These are phyloP conservation scores for Epicampocera succincta DNA, from an alignment of 2,888 invertebrate genomes.

Conservation along the genomic window DNA sequence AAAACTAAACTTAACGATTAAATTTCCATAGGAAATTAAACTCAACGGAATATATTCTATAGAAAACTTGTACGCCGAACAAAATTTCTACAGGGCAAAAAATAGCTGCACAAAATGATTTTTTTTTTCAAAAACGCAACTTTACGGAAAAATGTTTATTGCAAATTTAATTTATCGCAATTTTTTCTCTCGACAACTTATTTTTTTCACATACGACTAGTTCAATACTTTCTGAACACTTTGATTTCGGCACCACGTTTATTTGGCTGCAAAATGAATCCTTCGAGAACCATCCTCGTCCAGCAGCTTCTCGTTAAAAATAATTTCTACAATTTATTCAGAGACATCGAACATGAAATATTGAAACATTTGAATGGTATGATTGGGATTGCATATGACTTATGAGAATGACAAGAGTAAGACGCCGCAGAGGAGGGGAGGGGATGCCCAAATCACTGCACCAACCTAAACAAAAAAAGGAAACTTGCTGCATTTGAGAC, in stretches of 20 bases:
- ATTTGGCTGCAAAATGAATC: not conserved
- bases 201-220: too few species aligned
- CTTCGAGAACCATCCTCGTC: not conserved
- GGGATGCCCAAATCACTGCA: conserved; percentile 68
- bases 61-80: too few species aligned
- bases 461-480: conserved; percentile 34
- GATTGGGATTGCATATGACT: conserved; percentile 56
- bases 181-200: too few species aligned
- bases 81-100: too few species aligned
- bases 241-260: not conserved
- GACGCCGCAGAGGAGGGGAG: not conserved
- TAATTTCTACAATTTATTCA: conserved; percentile 50
- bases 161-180: too few species aligned
- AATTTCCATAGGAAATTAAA: too few species aligned
- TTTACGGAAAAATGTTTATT: too few species aligned
- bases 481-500: conserved; percentile 18
- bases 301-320: conserved; percentile 5
- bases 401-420: conserved; percentile 19
- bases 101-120: too few species aligned
- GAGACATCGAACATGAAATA: conserved; percentile 63
- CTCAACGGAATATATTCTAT: too few species aligned
- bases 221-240: too few species aligned
- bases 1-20: too few species aligned
- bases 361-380: conserved; percentile 60
- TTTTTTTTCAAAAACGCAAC: too few species aligned